Evolutionary conservation across 2,888 invertebrate genomes (phyloP).

Genomic region (Sabatieria punctata): DNA sequence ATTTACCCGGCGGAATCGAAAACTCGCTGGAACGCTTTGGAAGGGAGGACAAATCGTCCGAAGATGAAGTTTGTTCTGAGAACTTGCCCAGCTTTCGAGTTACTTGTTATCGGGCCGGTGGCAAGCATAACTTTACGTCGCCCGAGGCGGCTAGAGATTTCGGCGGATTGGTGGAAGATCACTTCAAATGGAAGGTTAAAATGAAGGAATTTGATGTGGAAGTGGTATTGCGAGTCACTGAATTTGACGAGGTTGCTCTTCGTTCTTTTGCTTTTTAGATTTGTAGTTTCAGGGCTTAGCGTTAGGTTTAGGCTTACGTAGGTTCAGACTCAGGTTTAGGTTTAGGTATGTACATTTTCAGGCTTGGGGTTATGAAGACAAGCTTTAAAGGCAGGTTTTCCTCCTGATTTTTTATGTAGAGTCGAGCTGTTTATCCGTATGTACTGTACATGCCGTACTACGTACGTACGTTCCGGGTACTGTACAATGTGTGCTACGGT

Average conservation of each 20-base stretch:
- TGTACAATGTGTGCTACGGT: too few relatives aligned
- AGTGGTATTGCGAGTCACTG: constrained; percentile 37
- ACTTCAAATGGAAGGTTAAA: constrained; percentile 44
- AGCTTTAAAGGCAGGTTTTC: too few relatives aligned
- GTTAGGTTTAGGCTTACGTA: background rate
- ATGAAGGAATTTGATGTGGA: constrained; percentile 42
- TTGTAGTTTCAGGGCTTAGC: background rate
- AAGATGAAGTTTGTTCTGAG: constrained; percentile 12
- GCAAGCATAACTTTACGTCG: constrained; percentile 41
- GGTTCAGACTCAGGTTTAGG: background rate
- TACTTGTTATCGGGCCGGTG: constrained; percentile 41
- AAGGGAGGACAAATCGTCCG: background rate
- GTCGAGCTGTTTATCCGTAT: too few relatives aligned
- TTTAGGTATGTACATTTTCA: background rate
- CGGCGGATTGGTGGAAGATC: constrained; percentile 42
- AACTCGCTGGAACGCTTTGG: background rate
- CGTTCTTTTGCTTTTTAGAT: background rate
- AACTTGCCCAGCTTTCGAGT: constrained; percentile 38
- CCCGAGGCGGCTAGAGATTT: constrained; percentile 40
- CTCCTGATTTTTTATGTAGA: too few relatives aligned
- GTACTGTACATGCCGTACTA: too few relatives aligned
- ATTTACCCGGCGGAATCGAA: background rate
- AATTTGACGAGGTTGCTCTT: constrained; percentile 14
- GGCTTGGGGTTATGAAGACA: too few relatives aligned
- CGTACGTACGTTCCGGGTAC: too few relatives aligned